Evolutionary conservation across 2,888 invertebrate genomes (phyloP).

Genomic region (Dione vanillae): DNA sequence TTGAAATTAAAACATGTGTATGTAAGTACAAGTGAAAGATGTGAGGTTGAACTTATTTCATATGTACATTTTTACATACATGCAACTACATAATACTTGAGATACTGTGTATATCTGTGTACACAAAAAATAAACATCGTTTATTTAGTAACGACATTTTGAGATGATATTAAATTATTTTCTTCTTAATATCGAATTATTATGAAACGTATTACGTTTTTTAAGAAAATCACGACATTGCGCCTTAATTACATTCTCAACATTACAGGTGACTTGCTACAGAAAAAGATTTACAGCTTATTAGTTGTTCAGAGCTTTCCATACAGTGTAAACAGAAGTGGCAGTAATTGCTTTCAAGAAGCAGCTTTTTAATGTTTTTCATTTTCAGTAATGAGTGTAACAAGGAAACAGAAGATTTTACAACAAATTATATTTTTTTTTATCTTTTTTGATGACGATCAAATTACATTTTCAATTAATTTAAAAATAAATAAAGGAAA

Average conservation of each 20-base stretch:
- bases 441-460: not conserved
- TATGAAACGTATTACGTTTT: not conserved
- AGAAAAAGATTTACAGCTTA: conserved; percentile 43
- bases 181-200: not conserved
- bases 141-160: not conserved
- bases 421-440: not conserved
- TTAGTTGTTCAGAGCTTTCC: conserved; percentile 38
- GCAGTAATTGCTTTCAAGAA: not conserved
- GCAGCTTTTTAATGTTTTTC: not conserved
- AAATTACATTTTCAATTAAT: too few species aligned
- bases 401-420: too few species aligned
- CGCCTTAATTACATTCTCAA: conserved; percentile 19
- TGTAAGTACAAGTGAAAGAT: too few species aligned
- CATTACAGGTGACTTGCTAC: conserved; percentile 39
- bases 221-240: not conserved
- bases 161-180: not conserved
- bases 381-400: too few species aligned
- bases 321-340: conserved; percentile 10
- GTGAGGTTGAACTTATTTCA: too few species aligned
- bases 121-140: not conserved
- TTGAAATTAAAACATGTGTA: too few species aligned
- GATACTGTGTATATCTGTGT: too few species aligned
- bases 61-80: too few species aligned
- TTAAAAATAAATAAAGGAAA: too few species aligned
- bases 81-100: too few species aligned